Evolutionary conservation across 2,888 invertebrate species (phyloP).

Genomic region (Thalpophila matura): DNA sequence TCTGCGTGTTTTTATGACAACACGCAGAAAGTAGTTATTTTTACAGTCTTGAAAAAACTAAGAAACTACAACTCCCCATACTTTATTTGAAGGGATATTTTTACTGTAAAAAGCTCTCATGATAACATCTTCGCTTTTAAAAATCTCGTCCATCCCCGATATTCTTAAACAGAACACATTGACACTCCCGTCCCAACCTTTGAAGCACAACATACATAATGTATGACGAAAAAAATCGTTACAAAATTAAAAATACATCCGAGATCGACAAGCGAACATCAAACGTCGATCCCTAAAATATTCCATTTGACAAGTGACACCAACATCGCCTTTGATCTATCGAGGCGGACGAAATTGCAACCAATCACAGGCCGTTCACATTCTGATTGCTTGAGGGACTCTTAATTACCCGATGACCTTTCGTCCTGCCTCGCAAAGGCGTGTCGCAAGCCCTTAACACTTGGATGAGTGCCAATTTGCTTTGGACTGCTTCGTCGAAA

Average conservation of each 20-base stretch:
- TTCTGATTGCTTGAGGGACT: constrained; percentile 88
- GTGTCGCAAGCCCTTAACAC: constrained; percentile 80
- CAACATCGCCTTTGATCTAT: constrained; percentile 83
- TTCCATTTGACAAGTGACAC: constrained; percentile 86
- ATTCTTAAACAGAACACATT: constrained; percentile 52
- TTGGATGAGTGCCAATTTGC: constrained; percentile 82
- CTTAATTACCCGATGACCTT: constrained; percentile 89
- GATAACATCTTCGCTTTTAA: constrained; percentile 34
- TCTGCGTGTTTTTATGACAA: not conserved
- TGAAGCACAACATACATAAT: constrained; percentile 56
- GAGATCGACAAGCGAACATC: constrained; percentile 69
- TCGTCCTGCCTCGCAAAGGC: constrained; percentile 75
- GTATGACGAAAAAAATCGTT: constrained; percentile 65
- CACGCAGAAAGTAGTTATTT: too few relatives aligned
- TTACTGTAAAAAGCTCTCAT: too few relatives aligned
- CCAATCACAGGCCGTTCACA: constrained; percentile 83
- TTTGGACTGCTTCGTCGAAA: constrained; percentile 64
- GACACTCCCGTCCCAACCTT: constrained; percentile 41
- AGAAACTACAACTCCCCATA: not conserved
- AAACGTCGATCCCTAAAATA: constrained; percentile 81
- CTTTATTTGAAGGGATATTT: not conserved
- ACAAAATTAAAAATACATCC: constrained; percentile 74
- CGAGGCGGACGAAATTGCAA: constrained; percentile 72
- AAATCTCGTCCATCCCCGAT: constrained; percentile 5
- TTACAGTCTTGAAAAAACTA: not conserved